phyloP scores from a whole-genome alignment of 2,888 invertebrate genomes.

The Zygothrica quintamaculata region DNA sequence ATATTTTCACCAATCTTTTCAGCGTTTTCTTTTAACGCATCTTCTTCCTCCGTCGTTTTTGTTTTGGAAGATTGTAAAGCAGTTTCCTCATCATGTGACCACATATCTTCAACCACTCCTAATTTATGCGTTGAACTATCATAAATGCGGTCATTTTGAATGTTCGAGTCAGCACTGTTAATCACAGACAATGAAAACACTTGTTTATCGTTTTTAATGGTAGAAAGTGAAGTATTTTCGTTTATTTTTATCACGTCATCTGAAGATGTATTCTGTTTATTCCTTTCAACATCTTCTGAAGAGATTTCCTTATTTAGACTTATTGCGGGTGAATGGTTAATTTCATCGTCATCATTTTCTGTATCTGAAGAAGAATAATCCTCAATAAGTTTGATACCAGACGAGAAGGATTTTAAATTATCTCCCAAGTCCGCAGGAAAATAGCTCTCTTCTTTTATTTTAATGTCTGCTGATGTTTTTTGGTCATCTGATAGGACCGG shows the following conservation, averaged over 20 bases:
- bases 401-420: slow-evolving; percentile 1
- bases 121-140: slow-evolving; percentile 9
- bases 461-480: background rate
- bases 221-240: slow-evolving; percentile 2
- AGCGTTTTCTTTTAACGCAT: too few relatives aligned
- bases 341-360: background rate
- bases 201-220: slow-evolving; percentile 12
- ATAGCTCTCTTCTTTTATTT: background rate
- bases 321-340: slow-evolving; percentile 3
- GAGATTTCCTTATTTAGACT: slow-evolving; percentile 7
- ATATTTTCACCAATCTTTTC: slow-evolving; percentile 12
- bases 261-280: background rate
- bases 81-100: slow-evolving; percentile 27
- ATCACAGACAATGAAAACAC: slow-evolving; percentile 11
- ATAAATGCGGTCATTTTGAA: background rate
- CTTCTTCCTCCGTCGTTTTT: background rate
- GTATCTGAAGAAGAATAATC: slow-evolving; percentile 14
- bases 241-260: slow-evolving; percentile 10
- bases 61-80: background rate
- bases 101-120: background rate
- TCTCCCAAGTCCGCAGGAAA: background rate
- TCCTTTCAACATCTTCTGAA: slow-evolving; percentile 12
- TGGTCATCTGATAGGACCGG: background rate
- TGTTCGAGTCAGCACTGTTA: slow-evolving; percentile 4
- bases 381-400: slow-evolving; percentile 22